These are phyloP conservation scores for Petrocephalus microphthalmus DNA, from an alignment of 2,113 vertebrate species.

Conservation along the genomic window DNA sequence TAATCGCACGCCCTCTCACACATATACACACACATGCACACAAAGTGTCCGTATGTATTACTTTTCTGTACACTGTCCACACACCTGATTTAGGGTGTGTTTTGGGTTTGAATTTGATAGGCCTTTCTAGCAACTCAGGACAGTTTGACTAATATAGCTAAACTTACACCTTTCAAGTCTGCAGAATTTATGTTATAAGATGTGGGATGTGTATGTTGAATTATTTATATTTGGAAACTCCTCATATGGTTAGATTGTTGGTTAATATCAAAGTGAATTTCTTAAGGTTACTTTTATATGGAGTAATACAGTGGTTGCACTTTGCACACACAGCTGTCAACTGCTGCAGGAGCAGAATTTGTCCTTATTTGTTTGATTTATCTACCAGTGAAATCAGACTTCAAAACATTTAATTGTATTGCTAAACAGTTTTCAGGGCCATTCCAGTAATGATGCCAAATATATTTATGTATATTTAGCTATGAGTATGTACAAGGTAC, in stretches of 20 bases:
- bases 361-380: background rate
- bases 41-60: background rate
- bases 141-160: background rate
- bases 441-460: background rate
- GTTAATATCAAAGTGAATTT: background rate
- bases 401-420: background rate
- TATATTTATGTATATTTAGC: background rate
- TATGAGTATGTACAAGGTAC: background rate
- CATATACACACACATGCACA: too few species aligned
- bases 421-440: background rate
- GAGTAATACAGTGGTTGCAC: background rate
- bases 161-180: background rate
- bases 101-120: background rate
- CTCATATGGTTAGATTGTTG: background rate
- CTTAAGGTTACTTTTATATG: background rate
- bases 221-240: background rate
- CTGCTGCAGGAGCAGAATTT: background rate
- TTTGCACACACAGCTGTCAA: background rate
- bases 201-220: slow-evolving; percentile 1
- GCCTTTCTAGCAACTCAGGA: background rate
- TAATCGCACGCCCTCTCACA: too few species aligned
- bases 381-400: background rate
- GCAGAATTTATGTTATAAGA: background rate
- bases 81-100: background rate
- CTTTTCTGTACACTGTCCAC: background rate